These are phyloP conservation scores for Meiosimyza decipiens DNA, from an alignment of 2,888 invertebrate species.

Conservation along the genomic window DNA sequence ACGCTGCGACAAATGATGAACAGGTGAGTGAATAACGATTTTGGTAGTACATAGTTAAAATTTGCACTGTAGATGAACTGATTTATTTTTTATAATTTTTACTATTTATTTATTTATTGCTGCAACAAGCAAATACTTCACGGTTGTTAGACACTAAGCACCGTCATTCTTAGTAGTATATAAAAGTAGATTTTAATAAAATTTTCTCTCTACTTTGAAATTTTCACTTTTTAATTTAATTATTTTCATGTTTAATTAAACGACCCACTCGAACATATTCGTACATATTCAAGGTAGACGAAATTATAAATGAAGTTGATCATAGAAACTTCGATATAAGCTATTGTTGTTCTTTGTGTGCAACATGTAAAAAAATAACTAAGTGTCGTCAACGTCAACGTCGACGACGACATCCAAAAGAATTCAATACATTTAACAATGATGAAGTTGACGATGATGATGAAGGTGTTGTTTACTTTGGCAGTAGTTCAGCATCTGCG, in stretches of 20 bases:
- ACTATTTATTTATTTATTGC: no score
- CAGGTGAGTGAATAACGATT: constrained; percentile 62
- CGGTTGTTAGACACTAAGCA: no score
- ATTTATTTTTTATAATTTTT: background rate
- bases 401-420: constrained; percentile 30
- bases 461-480: constrained; percentile 48
- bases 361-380: constrained; percentile 40
- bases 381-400: constrained; percentile 40
- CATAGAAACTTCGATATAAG: constrained; percentile 49
- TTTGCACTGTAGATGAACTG: background rate
- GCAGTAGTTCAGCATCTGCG: constrained; percentile 56
- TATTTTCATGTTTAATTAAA: constrained; percentile 38
- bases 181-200: background rate
- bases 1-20: constrained; percentile 66
- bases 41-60: background rate
- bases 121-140: no score
- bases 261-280: constrained; percentile 7
- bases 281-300: constrained; percentile 50
- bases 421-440: constrained; percentile 28
- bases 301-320: constrained; percentile 48
- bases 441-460: constrained; percentile 38
- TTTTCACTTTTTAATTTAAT: constrained; percentile 37
- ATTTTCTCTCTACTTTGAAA: background rate
- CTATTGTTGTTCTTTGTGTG: constrained; percentile 48
- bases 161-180: background rate